These are phyloP conservation scores for Pseudopodoces humilis DNA, from an alignment of 2,113 vertebrate genomes.

Conservation along the genomic window DNA sequence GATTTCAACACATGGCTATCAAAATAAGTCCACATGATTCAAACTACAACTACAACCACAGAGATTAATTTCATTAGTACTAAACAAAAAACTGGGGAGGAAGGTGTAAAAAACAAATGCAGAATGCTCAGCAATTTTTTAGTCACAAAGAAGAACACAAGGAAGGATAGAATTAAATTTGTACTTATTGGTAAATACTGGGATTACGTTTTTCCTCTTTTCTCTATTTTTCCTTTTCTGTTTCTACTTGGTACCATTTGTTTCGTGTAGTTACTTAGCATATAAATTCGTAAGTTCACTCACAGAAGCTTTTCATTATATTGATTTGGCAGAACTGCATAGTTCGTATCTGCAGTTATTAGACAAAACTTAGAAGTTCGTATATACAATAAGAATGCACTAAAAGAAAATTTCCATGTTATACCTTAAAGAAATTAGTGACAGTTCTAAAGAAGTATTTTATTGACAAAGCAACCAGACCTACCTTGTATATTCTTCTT, in stretches of 20 bases:
- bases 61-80: background rate
- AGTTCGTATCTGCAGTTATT: background rate
- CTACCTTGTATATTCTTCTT: slow-evolving; percentile 99
- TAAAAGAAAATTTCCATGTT: background rate
- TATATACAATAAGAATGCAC: background rate
- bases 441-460: background rate
- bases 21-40: background rate
- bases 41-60: background rate
- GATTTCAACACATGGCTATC: background rate
- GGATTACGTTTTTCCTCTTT: background rate
- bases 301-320: background rate
- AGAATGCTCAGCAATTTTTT: background rate
- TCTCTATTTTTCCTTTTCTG: background rate
- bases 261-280: background rate
- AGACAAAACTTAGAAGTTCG: background rate
- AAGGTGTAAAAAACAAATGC: background rate
- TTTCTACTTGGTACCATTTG: background rate
- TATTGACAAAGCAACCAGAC: slow-evolving; percentile 9
- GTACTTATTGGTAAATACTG: background rate
- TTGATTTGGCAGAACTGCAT: background rate
- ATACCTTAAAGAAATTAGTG: background rate
- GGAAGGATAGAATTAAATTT: background rate
- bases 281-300: background rate
- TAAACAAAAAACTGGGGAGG: background rate
- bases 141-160: background rate